Base-by-base conservation (phyloP, 2,113 vertebrate species). In the Marmota flaviventris region DNA sequence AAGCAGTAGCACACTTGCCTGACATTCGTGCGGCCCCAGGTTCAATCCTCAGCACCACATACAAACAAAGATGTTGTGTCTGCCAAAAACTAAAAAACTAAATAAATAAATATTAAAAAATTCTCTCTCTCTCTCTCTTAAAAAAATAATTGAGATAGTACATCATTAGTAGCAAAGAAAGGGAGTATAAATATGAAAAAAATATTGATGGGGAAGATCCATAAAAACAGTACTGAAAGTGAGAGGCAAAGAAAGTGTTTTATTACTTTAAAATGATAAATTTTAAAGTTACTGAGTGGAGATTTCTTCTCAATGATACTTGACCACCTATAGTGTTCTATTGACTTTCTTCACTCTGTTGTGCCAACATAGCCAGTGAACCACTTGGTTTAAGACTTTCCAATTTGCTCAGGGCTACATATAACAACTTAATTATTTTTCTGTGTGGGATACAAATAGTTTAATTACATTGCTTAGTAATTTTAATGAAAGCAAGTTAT, bases 401-500 rank as follows among this genome's bases (percentile, higher is more conserved):
- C n/a, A 48, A 91, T 85, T 81, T 85, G 27, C 90, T 95, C 73
- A 89, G 42, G 76, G 77, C 25, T 81, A 45, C 32, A 37, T 73
- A 53, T 29, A 88, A n/a, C 65, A 96, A 89, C 39, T 65, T 93
- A 76, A 93, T 91, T 94, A 94, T 88, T 82, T 81, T 91, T 65
- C 69, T 88, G 39, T 18, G 22, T 48, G 5, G 2, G 53, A 25
- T 29, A 84, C 37, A 94, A 61, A 91, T 72, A 96, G 70, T 95
- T 90, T 78, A 37, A 29, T 76, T 93, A 85, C 61, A 42, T 89
- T 88, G 24, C 58, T 70, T 84, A 81, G 73, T 61, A 63, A 95
- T 89, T 96, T 95, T 86, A 95, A 86, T 77, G 88, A 89, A 92
- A 89, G 39, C 14, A 92, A 75, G 45, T 89, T 69, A 78, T 87